These are phyloP conservation scores for Frankliniella intonsa DNA, from an alignment of 2,888 invertebrate species.

Conservation along the genomic window DNA sequence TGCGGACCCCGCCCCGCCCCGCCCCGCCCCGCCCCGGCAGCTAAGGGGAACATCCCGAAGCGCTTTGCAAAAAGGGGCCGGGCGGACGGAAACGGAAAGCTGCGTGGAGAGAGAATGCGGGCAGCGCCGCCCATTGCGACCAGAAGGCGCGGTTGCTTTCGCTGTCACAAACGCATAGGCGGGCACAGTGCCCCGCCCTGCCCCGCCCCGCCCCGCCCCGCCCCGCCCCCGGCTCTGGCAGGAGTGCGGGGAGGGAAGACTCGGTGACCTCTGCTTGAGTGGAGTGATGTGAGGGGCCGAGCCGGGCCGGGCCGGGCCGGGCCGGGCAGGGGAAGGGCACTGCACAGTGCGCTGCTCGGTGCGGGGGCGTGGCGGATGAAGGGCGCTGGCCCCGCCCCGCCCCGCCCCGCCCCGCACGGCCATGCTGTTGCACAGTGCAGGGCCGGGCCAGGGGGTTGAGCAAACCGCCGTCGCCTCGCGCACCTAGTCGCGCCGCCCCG, in stretches of 20 bases:
- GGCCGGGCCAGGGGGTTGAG: neutral
- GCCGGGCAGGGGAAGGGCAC: conserved; percentile 27
- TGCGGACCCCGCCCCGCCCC: too few species aligned
- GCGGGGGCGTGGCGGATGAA: neutral
- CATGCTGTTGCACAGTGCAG: conserved; percentile 6
- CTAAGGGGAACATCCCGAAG: conserved; percentile 38
- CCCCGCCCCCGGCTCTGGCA: too few species aligned
- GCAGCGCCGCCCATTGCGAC: too few species aligned
- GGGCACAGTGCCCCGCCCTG: too few species aligned
- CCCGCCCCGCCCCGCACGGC: neutral
- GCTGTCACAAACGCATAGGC: too few species aligned
- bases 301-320: conserved; percentile 1
- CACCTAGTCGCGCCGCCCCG: neutral
- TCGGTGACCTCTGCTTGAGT: neutral
- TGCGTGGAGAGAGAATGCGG: neutral
- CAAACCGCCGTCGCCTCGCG: neutral
- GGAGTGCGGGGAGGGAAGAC: too few species aligned
- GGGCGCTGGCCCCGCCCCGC: neutral
- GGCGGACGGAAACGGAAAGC: neutral
- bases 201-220: too few species aligned
- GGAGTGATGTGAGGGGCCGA: neutral
- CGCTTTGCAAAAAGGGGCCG: neutral
- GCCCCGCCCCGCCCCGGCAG: conserved; percentile 27
- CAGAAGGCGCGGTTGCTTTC: too few species aligned
- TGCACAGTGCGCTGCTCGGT: conserved; percentile 26